These are phyloP conservation scores for Hemicordylus capensis DNA, from an alignment of 2,113 vertebrate species.

Conservation along the genomic window DNA sequence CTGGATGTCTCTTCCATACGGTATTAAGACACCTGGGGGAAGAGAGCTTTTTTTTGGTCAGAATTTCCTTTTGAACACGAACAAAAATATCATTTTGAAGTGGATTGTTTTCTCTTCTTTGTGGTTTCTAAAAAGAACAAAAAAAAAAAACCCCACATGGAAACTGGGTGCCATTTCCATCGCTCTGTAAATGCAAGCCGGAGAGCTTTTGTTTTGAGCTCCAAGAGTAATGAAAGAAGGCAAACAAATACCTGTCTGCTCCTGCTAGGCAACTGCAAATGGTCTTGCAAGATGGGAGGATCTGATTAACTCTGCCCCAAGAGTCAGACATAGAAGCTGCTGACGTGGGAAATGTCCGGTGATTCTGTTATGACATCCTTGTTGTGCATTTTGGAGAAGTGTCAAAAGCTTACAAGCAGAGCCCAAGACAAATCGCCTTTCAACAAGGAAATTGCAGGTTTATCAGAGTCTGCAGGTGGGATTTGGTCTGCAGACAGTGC, in stretches of 20 bases:
- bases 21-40: neutral
- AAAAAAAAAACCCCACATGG: neutral
- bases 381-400: neutral
- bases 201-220: neutral
- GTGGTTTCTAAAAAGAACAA: neutral
- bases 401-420: slow-evolving; percentile 16
- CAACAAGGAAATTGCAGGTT: neutral
- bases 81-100: neutral
- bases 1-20: neutral
- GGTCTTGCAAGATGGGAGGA: neutral
- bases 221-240: neutral
- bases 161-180: neutral
- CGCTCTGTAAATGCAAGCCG: neutral
- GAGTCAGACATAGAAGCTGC: neutral
- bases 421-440: neutral
- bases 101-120: neutral
- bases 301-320: neutral
- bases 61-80: neutral
- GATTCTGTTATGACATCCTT: slow-evolving; percentile 19
- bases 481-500: neutral
- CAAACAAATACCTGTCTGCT: neutral
- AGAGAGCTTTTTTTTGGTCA: neutral
- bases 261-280: neutral
- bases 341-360: neutral
- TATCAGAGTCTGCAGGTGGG: neutral